phyloP scores from a whole-genome alignment of 2,888 invertebrate genomes.

The Drosophila kambysellisi region DNA sequence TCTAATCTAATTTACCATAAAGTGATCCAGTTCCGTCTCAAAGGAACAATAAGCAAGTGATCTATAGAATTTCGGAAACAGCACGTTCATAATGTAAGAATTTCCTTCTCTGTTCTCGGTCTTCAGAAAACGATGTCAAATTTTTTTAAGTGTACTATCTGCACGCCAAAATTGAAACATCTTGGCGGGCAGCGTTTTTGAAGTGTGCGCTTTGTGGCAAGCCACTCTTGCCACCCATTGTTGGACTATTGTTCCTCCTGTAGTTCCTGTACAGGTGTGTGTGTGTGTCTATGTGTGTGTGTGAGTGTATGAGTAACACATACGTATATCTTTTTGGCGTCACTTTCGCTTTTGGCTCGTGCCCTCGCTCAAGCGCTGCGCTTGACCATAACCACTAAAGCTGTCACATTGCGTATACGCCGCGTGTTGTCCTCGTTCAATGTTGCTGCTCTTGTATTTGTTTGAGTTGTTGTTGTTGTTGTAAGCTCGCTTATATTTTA shows the following conservation, averaged over 20 bases:
- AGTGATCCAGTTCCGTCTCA: not conserved
- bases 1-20: not conserved
- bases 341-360: slow-evolving; percentile 64
- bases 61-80: not conserved
- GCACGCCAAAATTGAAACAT: slow-evolving; percentile 53
- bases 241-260: slow-evolving; percentile 27
- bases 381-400: slow-evolving; percentile 82
- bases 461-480: not conserved
- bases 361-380: slow-evolving; percentile 76
- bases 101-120: not conserved
- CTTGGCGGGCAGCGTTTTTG: slow-evolving; percentile 57
- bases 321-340: slow-evolving; percentile 50
- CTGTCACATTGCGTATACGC: slow-evolving; percentile 81
- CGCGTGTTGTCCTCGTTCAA: slow-evolving; percentile 71
- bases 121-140: not conserved
- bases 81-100: not conserved
- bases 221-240: slow-evolving; percentile 29
- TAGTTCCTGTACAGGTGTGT: slow-evolving; percentile 55
- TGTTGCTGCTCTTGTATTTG: slow-evolving; percentile 22
- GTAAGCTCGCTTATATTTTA: slow-evolving; percentile 26
- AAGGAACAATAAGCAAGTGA: not conserved
- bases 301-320: slow-evolving; percentile 25
- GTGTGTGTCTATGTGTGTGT: not conserved
- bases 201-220: slow-evolving; percentile 50
- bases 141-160: slow-evolving; percentile 21